Evolutionary conservation across 2,797 vertebrate species (phyloP).

Genomic region (Acropternis orthonyx): DNA sequence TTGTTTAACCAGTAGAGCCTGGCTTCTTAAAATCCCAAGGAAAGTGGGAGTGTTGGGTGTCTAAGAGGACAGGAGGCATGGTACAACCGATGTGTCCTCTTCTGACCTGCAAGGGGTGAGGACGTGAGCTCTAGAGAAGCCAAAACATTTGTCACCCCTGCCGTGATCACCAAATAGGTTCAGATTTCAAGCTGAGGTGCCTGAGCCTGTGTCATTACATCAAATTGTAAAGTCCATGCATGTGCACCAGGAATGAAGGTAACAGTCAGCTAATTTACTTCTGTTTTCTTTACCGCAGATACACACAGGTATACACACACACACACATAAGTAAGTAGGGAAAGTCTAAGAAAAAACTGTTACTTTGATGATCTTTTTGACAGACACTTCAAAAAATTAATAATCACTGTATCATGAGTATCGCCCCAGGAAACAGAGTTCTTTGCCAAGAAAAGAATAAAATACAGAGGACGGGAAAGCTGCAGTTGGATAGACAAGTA

Average conservation of each 20-base stretch:
- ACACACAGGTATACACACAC: background rate
- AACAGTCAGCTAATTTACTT: background rate
- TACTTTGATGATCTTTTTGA: background rate
- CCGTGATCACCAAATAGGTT: background rate
- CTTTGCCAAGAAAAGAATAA: background rate
- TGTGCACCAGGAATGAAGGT: background rate
- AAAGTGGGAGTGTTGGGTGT: background rate
- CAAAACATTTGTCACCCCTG: background rate
- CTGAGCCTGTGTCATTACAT: accelerated
- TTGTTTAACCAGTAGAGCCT: background rate
- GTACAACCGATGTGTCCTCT: background rate
- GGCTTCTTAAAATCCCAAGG: background rate
- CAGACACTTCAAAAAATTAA: background rate
- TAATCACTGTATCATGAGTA: background rate
- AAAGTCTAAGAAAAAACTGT: background rate
- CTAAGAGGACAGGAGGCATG: background rate
- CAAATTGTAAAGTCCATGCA: background rate
- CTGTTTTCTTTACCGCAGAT: background rate
- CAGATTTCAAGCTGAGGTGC: background rate
- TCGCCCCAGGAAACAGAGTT: background rate
- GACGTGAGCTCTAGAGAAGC: background rate
- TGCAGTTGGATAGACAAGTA: background rate
- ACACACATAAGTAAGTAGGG: background rate
- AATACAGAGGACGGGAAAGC: background rate
- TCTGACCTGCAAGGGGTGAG: background rate